Base-by-base conservation (phyloP, 1,140 invertebrate genomes). In the Prorops nasuta region DNA sequence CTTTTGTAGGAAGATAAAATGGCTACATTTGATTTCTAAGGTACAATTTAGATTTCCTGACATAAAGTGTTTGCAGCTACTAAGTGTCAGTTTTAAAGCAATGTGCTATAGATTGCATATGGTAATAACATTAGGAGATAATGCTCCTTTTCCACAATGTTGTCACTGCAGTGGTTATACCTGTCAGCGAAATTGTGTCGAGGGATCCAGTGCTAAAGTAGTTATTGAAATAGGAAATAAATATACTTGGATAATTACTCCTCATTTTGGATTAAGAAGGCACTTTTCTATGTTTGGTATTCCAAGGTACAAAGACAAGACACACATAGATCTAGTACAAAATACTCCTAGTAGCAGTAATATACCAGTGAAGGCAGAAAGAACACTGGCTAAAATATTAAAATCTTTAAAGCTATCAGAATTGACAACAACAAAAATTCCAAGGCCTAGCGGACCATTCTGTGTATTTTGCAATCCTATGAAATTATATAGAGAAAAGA, bases 151-250 rank as follows among this genome's bases (percentile, higher is more conserved):
- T 40, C 69, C 69, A 44, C 73, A 75, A 51, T 80, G 78, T 47
- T 74, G 61, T 18, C 66, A 76, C 41, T 80, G 78, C 63, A 74
- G 70, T 45, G 66, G 74, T 14, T 78, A 77, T 31, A 79, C 77
- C 3, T 80, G 78, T 63, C 68, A 76, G 37, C 66, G 74, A 22
- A 75, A 72, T 44, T 79, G 78, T 31, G 67, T 77, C 0, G 74
- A 79, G 44, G 66, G 74, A 40, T 74, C 72, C 9, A 72, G 66
- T 36, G 66, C 69, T 4, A 77, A 78, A 63, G 71, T 78, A 15
- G 76, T 78, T 6, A 74, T 80, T 19, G 78, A 80, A 54, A 79
- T 80, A 47, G 78, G 78, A 16, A 79, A 78, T 28, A 80, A 79
- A 44, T 79, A 70, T 22, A 80, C 77, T 1, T 78, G 77, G 77